Conservation (phyloP, 2,113 vertebrate species). For the Hiodon tergisus region DNA sequence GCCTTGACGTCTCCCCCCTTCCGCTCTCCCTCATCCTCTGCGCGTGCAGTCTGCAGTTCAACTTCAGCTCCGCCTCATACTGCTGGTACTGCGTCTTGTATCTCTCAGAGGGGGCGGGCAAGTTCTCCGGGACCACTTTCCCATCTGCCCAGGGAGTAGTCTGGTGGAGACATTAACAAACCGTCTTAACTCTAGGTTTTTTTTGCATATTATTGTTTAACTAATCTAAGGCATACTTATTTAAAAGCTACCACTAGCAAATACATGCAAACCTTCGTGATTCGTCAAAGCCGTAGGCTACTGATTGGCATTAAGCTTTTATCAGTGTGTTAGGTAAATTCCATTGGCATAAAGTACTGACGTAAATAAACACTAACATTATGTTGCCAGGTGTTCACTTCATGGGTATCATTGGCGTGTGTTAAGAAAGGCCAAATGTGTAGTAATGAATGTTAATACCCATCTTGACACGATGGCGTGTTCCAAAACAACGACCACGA, state of each 20-base stretch:
- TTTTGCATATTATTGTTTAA: no score
- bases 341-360: not conserved
- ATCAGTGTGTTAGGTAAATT: not conserved
- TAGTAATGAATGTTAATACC: not conserved
- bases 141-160: not conserved
- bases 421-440: not conserved
- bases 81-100: slow-evolving; percentile 2
- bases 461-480: not conserved
- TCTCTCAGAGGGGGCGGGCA: slow-evolving; percentile 14
- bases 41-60: not conserved
- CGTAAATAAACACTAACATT: not conserved
- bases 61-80: not conserved
- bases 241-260: no score
- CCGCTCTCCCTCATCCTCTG: not conserved
- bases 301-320: not conserved
- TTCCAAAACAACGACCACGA: no score
- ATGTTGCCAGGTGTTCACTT: not conserved
- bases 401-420: not conserved
- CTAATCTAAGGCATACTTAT: no score
- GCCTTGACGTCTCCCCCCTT: not conserved
- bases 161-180: not conserved
- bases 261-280: no score
- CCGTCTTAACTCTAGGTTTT: no score
- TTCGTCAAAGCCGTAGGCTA: no score
- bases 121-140: slow-evolving; percentile 7